Base-by-base conservation (phyloP, 2,797 vertebrate genomes). In the Chelidonichthys spinosus region DNA sequence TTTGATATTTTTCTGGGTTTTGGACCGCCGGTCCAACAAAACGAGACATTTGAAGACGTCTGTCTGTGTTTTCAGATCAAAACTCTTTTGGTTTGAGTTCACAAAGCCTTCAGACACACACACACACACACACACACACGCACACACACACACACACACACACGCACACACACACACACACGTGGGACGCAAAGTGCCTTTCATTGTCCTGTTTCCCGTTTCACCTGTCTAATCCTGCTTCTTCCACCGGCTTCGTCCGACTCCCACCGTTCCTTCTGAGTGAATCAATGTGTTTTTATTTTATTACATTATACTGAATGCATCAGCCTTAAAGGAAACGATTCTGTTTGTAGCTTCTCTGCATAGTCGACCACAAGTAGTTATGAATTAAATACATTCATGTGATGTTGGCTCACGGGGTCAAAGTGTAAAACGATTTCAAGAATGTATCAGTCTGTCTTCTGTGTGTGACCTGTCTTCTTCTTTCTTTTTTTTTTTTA, bases 151-250 rank as follows among this genome's bases (percentile, higher is more conserved):
- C 43, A 25, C 25, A 2, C 25, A 25, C 25, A 25, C 25, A 25
- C 25, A 25, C 25, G 2, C 25, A 25, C 25, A 25, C 2, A 2
- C 1, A 25, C 25, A 25, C 25, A 25, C 74, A 60, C 37, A 59
- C 43, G 5, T 37, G 33, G 5, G 47, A 84, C 18, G 39, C 52
- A 90, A 67, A 90, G 89, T 92, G 90, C 90, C 90, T 92, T 90
- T 72, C 72, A 67, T 70, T 7, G 14, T 47, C 55, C 56, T 39
- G 15, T 53, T 67, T 35, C 47, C 65, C 64, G 7, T 56, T 25
- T 43, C 25, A 25, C 25, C 25, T 25, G 72, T 77, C 66, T 13
- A 59, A 52, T 50, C 64, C 68, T 17, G 4, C 58, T 13, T 43
- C 33, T 58, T 66, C 50, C 63, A 42, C 47, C 53, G 15, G 67